Evolutionary conservation across 2,888 invertebrate species (phyloP).

Genomic region (Oscheius sp.): DNA sequence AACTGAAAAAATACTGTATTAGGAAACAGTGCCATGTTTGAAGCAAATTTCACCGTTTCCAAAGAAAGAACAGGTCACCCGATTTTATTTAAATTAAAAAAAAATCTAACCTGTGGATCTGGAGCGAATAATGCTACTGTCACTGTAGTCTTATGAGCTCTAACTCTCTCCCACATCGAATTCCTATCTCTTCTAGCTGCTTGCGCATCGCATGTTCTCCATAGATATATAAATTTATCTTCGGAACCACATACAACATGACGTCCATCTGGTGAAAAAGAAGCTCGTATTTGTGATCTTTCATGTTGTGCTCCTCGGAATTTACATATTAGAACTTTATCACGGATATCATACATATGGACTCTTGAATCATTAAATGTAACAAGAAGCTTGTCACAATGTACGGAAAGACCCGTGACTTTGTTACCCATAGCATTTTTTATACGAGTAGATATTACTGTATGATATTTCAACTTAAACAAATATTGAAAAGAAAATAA

Average conservation of each 20-base stretch:
- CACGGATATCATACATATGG: conserved; percentile 90
- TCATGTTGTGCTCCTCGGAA: conserved; percentile 75
- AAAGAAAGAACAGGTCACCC: not conserved
- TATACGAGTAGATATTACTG: conserved; percentile 95
- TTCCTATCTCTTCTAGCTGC: conserved; percentile 84
- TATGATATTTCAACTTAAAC: conserved; percentile 92
- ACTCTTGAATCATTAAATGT: conserved; percentile 98
- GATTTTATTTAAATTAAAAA: not conserved
- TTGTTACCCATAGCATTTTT: conserved; percentile 93
- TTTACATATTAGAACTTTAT: conserved; percentile 92
- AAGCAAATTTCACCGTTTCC: not conserved
- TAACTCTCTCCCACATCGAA: conserved; percentile 81
- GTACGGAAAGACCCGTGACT: conserved; percentile 86
- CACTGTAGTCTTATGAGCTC: conserved; percentile 82
- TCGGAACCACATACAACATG: conserved; percentile 97
- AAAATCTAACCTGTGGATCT: conserved; percentile 82
- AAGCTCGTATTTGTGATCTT: conserved; percentile 86
- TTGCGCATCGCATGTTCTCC: conserved; percentile 80
- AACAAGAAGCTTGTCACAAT: conserved; percentile 73
- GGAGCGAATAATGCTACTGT: conserved; percentile 98
- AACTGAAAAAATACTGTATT: not conserved
- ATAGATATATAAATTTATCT: conserved; percentile 84
- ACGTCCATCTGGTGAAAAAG: conserved; percentile 93
- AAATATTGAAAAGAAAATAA: conserved; percentile 39
- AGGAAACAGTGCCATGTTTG: too few species aligned